Evolutionary conservation across 1,140 invertebrate species (phyloP).

Genomic region (Paraescarpia echinospica): DNA sequence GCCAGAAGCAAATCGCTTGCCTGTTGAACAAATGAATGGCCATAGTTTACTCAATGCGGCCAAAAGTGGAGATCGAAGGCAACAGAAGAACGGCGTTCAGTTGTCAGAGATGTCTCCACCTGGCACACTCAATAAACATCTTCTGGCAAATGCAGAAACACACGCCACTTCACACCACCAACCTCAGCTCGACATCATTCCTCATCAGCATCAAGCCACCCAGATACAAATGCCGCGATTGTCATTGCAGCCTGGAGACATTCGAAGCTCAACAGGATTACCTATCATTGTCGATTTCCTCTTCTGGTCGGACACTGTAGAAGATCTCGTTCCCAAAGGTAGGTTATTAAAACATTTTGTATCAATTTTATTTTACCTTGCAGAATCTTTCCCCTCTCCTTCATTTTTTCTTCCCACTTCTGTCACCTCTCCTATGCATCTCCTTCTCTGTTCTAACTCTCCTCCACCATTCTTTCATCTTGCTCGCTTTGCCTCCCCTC

Average conservation of each 20-base stretch:
- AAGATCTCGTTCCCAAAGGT: conserved; percentile 10
- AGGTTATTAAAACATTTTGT: background rate
- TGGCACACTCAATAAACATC: background rate
- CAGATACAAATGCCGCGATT: conserved; percentile 13
- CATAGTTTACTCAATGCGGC: background rate
- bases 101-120: background rate
- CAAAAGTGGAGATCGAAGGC: background rate
- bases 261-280: background rate
- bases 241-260: conserved; percentile 9
- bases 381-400: background rate
- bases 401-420: background rate
- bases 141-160: background rate
- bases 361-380: background rate
- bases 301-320: background rate
- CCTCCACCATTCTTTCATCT: background rate
- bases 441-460: background rate
- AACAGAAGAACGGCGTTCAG: background rate
- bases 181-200: background rate
- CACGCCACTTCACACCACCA: background rate
- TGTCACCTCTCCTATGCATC: background rate
- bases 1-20: background rate
- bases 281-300: conserved; percentile 10
- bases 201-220: background rate
- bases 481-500: no score
- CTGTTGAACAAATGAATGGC: background rate